These are phyloP conservation scores for Zaprionus taronus DNA, from an alignment of 1,140 invertebrate genomes.

Conservation along the genomic window DNA sequence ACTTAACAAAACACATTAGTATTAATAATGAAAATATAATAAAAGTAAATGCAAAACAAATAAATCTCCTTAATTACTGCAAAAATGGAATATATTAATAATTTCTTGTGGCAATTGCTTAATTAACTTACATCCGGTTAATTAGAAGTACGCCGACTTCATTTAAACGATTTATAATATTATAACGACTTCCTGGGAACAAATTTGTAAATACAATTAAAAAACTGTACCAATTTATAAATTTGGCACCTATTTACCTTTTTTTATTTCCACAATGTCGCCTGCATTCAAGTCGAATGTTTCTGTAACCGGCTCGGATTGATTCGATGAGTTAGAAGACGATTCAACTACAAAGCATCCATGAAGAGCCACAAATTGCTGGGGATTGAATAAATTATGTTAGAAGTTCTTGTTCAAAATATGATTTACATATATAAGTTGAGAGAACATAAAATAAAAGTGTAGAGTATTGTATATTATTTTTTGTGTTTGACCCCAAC, in stretches of 20 bases:
- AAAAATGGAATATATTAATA: neutral
- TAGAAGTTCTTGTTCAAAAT: no score
- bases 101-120: neutral
- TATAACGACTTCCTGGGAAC: conserved; percentile 44
- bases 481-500: neutral
- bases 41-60: neutral
- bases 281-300: conserved; percentile 37
- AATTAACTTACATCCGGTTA: conserved; percentile 26
- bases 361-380: conserved; percentile 55
- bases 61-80: neutral
- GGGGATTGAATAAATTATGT: no score
- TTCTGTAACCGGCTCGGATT: neutral
- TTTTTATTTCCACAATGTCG: conserved; percentile 64
- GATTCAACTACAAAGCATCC: conserved; percentile 51
- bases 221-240: neutral
- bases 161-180: conserved; percentile 48
- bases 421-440: no score
- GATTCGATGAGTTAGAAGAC: neutral
- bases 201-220: neutral
- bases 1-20: neutral
- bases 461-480: neutral
- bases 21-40: neutral
- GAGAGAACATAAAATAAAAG: no score
- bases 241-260: conserved; percentile 33
- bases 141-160: conserved; percentile 46